These are phyloP conservation scores for Homalodisca vitripennis DNA, from an alignment of 1,140 invertebrate species.

Conservation along the genomic window DNA sequence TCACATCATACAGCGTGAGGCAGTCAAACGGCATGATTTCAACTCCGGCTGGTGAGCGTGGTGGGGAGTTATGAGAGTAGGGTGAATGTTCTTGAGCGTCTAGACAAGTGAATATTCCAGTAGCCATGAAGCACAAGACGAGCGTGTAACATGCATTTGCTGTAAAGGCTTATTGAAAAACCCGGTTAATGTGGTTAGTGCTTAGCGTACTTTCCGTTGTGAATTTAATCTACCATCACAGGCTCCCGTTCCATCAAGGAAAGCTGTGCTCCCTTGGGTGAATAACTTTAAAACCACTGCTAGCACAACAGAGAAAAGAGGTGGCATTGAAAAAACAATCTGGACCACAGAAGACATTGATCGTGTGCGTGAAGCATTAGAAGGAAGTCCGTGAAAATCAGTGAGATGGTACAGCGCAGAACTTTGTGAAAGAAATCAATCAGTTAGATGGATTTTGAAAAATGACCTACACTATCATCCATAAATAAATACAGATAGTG, in stretches of 20 bases:
- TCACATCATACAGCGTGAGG: constrained; percentile 35
- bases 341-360: constrained; percentile 18
- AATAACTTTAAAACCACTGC: no score
- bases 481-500: no score
- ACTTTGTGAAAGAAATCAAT: constrained; percentile 4
- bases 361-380: constrained; percentile 22
- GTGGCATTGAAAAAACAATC: constrained; percentile 7
- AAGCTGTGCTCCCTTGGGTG: constrained; percentile 13
- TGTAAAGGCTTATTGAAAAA: constrained; percentile 19
- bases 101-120: constrained; percentile 15
- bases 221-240: constrained; percentile 19
- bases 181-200: constrained; percentile 16
- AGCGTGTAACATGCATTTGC: constrained; percentile 1
- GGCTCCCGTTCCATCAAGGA: constrained; percentile 1
- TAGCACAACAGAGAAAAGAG: constrained; percentile 20
- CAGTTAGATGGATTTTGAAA: constrained; percentile 19
- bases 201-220: constrained; percentile 5
- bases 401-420: constrained; percentile 21
- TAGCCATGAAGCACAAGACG: constrained; percentile 4
- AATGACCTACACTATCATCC: constrained; percentile 8
- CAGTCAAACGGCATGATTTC: background rate
- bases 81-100: constrained; percentile 9
- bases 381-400: constrained; percentile 15
- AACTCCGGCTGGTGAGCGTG: background rate
- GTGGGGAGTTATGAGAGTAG: background rate